Conservation (phyloP, 2,888 invertebrate genomes). For the Tinea pellionella region DNA sequence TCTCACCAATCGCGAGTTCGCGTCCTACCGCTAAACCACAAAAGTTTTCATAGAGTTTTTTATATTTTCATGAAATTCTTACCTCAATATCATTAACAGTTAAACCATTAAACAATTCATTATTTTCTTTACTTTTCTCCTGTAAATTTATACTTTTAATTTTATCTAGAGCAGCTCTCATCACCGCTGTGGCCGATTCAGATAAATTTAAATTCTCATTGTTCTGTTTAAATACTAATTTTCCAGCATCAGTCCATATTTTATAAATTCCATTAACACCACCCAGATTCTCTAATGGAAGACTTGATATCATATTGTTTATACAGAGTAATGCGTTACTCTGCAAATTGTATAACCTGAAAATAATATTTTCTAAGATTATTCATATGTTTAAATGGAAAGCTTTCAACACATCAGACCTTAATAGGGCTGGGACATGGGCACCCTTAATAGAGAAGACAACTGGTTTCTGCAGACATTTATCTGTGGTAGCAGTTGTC, state of each 20-base stretch:
- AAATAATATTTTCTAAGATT: no score
- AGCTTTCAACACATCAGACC: no score
- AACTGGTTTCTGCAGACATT: no score
- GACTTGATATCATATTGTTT: slow-evolving; percentile 74
- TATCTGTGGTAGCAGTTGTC: no score
- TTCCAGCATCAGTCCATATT: slow-evolving; percentile 75
- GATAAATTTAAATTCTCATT: slow-evolving; percentile 60
- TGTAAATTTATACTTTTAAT: slow-evolving; percentile 50
- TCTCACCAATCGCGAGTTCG: no score
- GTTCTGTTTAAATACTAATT: slow-evolving; percentile 69
- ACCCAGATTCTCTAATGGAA: slow-evolving; percentile 74
- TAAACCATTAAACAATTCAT: slow-evolving; percentile 37
- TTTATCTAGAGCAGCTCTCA: slow-evolving; percentile 79
- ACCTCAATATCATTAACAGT: slow-evolving; percentile 70
- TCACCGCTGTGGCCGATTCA: slow-evolving; percentile 78
- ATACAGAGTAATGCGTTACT: slow-evolving; percentile 75
- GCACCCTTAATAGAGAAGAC: no score
- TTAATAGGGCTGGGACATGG: no score
- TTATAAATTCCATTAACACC: slow-evolving; percentile 71
- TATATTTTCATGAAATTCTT: slow-evolving; percentile 17
- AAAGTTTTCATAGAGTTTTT: no score
- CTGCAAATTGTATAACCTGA: slow-evolving; percentile 66
- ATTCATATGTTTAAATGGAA: no score
- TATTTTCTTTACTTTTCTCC: slow-evolving; percentile 26
- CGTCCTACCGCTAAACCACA: no score